Evolutionary conservation across 2,797 vertebrate genomes (phyloP), one percentile per base, ranked within the genome.

Genomic region (Otus scops): DNA sequence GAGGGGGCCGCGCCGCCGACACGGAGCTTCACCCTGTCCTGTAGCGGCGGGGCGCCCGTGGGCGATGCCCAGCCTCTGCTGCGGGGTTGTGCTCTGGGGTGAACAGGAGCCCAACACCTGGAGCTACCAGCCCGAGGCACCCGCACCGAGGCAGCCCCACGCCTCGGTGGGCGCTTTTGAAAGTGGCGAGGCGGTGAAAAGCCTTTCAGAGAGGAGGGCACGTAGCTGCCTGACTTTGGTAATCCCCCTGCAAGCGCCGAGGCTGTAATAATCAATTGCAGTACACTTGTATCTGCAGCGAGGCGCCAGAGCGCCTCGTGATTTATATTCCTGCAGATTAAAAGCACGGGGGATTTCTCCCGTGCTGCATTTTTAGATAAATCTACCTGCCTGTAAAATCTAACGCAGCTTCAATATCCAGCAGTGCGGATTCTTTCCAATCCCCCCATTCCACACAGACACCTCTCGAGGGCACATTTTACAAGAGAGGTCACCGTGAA

Each of bases 31-130:
- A 7, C 34, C 17, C 38, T 8, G 27, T 14, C 53, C 71, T 3
- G 6, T 11, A 14, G 19, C 0, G 0, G 15, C 1, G 16, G 41
- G 45, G 20, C 57, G 82, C 75, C 38, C 1, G 0, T 0, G 28
- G 47, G 34, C 4, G 26, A 53, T 9, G 61, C 11, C 1, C 2
- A 61, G 34, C 50, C 51, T 38, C 64, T 5, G 32, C 81, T 34
- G 38, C 74, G 11, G 18, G 59, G 22, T 16, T 15, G 8, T 2
- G 12, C 4, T 17, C n/a, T 30, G 59, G 0, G 51, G 20, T 22
- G 36, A 59, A 10, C 0, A 12, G n/a, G 43, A 73, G 36, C 28
- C 3, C 3, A n/a, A 10, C 67, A 36, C 21, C 47, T 13, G 20
- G 56, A 41, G 5, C 20, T 20, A 45, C 43, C 43, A 45, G 20